phyloP scores from a whole-genome alignment of 2,113 vertebrate species.

The Mus musculus region GRCm39 chr17:60838501-60839000 shows the following conservation, averaged over 20 bases:
- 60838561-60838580: neutral
- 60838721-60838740: neutral
- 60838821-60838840: neutral
- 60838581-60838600: neutral
- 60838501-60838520: neutral
- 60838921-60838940: neutral
- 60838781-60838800: neutral
- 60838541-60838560: neutral
- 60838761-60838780: neutral
- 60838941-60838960: slow-evolving; percentile 12
- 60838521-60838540: neutral
- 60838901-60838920: neutral
- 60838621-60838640: neutral
- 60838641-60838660: neutral
- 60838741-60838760: no score
- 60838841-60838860: neutral
- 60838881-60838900: neutral
- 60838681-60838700: neutral
- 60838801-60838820: neutral
- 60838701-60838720: neutral
- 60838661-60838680: neutral
- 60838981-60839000: neutral
- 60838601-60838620: neutral
- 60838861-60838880: neutral
- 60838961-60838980: neutral